Percentiles rank a stretch among this genome's conserved stretches.
These are phyloP conservation scores for Dioctria rufipes DNA, from an alignment of 2,888 invertebrate species.

Conservation along the genomic window DNA sequence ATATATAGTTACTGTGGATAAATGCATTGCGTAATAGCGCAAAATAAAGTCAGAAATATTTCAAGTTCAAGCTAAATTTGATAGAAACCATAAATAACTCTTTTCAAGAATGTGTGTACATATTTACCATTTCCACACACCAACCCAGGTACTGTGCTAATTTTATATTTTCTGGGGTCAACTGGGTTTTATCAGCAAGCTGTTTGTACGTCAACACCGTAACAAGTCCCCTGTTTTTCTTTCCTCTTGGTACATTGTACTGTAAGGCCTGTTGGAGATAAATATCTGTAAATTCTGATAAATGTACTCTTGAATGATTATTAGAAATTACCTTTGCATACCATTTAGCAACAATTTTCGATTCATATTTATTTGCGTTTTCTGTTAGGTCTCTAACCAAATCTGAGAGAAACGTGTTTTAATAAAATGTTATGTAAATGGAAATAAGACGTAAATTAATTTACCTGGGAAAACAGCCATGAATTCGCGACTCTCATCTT, in stretches of 20 bases:
- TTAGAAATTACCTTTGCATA: slow-evolving; percentile 78
- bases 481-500: slow-evolving; percentile 89
- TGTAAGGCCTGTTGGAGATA: slow-evolving; percentile 79
- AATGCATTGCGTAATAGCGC: too few species aligned
- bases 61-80: too few species aligned
- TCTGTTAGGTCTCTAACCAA: slow-evolving; percentile 87
- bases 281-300: slow-evolving; percentile 10
- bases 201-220: slow-evolving; percentile 83
- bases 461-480: slow-evolving; percentile 85
- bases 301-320: background rate
- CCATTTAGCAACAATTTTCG: slow-evolving; percentile 86
- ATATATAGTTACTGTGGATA: too few species aligned
- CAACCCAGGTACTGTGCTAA: slow-evolving; percentile 91
- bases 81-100: background rate
- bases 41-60: too few species aligned
- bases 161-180: slow-evolving; percentile 84
- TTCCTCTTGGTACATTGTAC: slow-evolving; percentile 94
- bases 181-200: slow-evolving; percentile 77
- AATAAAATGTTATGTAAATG: background rate
- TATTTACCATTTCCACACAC: slow-evolving; percentile 93
- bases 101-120: background rate
- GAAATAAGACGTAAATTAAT: slow-evolving; percentile 12
- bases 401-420: slow-evolving; percentile 70
- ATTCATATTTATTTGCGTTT: slow-evolving; percentile 81
- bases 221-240: slow-evolving; percentile 85